Conservation (phyloP, 2,797 vertebrate genomes). For the Spinus pinus region DNA sequence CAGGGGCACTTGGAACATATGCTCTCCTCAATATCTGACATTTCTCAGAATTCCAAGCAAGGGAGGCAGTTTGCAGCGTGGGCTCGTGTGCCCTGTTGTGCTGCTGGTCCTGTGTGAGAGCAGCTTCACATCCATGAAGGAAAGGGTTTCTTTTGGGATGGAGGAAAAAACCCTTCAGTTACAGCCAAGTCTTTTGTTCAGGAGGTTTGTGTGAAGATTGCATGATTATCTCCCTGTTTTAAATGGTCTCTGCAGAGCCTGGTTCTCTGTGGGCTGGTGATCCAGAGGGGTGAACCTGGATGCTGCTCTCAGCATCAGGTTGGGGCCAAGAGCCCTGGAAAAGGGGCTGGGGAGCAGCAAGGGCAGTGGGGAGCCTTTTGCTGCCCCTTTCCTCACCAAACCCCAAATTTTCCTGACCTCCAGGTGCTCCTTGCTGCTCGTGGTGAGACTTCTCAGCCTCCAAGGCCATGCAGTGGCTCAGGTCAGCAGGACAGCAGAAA, state of each 20-base stretch:
- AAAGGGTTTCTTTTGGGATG: background rate
- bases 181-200: background rate
- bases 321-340: background rate
- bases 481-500: too few relatives aligned
- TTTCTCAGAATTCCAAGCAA: slow-evolving; percentile 35
- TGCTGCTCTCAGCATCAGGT: background rate
- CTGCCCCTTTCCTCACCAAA: background rate
- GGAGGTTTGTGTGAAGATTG: background rate
- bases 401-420: fast-evolving
- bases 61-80: background rate
- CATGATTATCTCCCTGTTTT: background rate
- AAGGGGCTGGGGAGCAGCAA: background rate
- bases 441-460: background rate
- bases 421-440: fast-evolving
- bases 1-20: slow-evolving; percentile 16
- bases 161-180: background rate
- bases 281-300: background rate
- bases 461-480: background rate
- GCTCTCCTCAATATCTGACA: slow-evolving; percentile 18
- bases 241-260: background rate
- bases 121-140: background rate
- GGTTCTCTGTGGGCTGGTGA: fast-evolving
- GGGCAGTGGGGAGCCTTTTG: background rate
- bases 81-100: background rate
- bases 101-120: background rate